Conservation (phyloP, 2,797 vertebrate species). For the Eospalax fontanierii region DNA sequence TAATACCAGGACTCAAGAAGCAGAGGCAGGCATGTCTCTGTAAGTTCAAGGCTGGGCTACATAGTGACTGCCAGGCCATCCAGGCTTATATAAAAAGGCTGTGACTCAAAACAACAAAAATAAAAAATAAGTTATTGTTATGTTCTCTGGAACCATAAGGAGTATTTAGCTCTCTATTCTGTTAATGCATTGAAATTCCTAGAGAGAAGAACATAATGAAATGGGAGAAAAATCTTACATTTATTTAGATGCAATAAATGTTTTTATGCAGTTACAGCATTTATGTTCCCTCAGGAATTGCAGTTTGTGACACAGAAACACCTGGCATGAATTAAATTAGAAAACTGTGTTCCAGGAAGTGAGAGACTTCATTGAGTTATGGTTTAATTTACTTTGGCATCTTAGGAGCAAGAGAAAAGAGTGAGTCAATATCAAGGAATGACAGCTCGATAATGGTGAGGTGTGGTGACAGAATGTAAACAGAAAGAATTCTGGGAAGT, state of each 20-base stretch:
- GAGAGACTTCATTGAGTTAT: background rate
- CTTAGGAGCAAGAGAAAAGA: background rate
- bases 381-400: background rate
- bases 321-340: conserved; percentile 52
- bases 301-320: conserved; percentile 49
- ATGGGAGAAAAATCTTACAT: conserved; percentile 20
- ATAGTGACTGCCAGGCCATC: too few species aligned
- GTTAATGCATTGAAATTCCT: background rate
- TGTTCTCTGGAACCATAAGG: background rate
- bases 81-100: too few species aligned
- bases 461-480: background rate
- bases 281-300: conserved; percentile 45
- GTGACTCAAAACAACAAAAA: too few species aligned
- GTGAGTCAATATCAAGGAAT: background rate
- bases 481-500: background rate
- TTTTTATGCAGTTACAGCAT: conserved; percentile 52
- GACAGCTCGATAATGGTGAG: background rate
- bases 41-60: too few species aligned
- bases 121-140: background rate
- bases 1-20: too few species aligned
- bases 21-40: too few species aligned
- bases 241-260: conserved; percentile 46
- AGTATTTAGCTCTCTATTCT: conserved; percentile 59
- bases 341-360: conserved; percentile 34
- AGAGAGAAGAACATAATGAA: background rate